A percentile compares a stretch with the other conserved stretches of the same genome.
These are phyloP conservation scores for Zaprionus ornatus DNA, from an alignment of 1,140 invertebrate genomes.

Conservation along the genomic window DNA sequence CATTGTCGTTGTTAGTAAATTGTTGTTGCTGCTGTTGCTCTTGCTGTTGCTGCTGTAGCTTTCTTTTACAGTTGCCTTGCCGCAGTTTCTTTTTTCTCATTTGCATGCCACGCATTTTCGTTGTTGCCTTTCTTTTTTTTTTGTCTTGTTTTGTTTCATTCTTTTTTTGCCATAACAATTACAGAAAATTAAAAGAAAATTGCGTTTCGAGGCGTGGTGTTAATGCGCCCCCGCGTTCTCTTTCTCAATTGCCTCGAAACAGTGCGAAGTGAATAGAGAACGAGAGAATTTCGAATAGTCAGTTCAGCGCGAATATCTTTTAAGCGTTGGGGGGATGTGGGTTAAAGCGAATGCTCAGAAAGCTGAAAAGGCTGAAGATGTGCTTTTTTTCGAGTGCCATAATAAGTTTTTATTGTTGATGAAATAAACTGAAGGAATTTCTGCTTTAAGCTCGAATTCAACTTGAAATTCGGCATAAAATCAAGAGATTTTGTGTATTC, in stretches of 20 bases:
- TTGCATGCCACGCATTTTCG: conserved; percentile 48
- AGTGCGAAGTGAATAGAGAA: background rate
- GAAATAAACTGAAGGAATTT: background rate
- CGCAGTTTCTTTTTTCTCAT: conserved; percentile 28
- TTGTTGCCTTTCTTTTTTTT: conserved; percentile 23
- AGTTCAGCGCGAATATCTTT: background rate
- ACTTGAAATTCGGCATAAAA: background rate
- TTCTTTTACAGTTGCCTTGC: conserved; percentile 16
- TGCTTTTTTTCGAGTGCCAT: background rate
- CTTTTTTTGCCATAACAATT: conserved; percentile 43
- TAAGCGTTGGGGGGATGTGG: background rate
- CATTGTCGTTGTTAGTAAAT: conserved; percentile 64
- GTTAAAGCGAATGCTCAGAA: background rate
- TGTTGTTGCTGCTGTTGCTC: conserved; percentile 25
- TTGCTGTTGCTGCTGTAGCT: conserved; percentile 20
- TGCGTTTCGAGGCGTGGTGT: conserved; percentile 37
- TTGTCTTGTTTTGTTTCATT: conserved; percentile 28
- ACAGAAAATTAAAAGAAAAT: conserved; percentile 61
- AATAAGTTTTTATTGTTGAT: background rate
- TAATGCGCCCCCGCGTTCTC: conserved; percentile 2
- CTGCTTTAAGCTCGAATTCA: background rate
- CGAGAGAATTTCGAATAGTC: background rate
- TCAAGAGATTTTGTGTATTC: background rate
- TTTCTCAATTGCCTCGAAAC: background rate
- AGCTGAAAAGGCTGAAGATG: background rate